Conservation (phyloP, 2,888 invertebrate species). For the Cheilosia variabilis region DNA sequence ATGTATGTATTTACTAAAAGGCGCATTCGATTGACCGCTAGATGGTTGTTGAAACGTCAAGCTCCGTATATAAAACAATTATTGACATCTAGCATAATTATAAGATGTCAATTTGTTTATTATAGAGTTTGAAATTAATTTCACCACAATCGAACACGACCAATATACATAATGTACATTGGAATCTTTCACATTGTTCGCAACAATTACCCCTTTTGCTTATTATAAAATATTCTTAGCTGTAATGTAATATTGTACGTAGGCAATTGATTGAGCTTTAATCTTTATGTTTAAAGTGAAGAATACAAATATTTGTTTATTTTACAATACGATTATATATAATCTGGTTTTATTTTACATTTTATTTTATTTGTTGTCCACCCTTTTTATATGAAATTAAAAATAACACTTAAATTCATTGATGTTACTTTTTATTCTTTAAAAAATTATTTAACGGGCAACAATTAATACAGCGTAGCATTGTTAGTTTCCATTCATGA, state of each 20-base stretch:
- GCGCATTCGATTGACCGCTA: too few relatives aligned
- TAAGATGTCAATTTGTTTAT: too few relatives aligned
- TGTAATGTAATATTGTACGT: slow-evolving; percentile 8
- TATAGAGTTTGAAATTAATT: too few relatives aligned
- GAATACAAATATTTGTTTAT: slow-evolving; percentile 17
- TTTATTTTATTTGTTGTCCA: background rate
- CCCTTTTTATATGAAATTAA: slow-evolving; percentile 4
- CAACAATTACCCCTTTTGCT: slow-evolving; percentile 4
- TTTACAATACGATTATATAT: slow-evolving; percentile 30
- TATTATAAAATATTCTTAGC: slow-evolving; percentile 23
- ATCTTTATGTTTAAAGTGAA: background rate
- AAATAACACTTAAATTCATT: background rate
- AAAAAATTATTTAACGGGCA: slow-evolving; percentile 24
- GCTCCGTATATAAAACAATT: too few relatives aligned
- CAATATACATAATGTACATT: background rate
- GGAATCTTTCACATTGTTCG: background rate
- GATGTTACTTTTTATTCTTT: slow-evolving; percentile 8
- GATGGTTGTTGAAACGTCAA: too few relatives aligned
- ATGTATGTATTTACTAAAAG: too few relatives aligned
- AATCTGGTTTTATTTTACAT: slow-evolving; percentile 5
- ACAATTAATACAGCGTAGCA: slow-evolving; percentile 37
- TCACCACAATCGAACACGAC: background rate
- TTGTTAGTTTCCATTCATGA: slow-evolving; percentile 20
- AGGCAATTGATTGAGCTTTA: slow-evolving; percentile 30
- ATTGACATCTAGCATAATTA: too few relatives aligned